A percentile compares a stretch with the other conserved stretches of the same genome.
phyloP scores from a whole-genome alignment of 2,888 invertebrate genomes.

The Mycalesis mineus region DNA sequence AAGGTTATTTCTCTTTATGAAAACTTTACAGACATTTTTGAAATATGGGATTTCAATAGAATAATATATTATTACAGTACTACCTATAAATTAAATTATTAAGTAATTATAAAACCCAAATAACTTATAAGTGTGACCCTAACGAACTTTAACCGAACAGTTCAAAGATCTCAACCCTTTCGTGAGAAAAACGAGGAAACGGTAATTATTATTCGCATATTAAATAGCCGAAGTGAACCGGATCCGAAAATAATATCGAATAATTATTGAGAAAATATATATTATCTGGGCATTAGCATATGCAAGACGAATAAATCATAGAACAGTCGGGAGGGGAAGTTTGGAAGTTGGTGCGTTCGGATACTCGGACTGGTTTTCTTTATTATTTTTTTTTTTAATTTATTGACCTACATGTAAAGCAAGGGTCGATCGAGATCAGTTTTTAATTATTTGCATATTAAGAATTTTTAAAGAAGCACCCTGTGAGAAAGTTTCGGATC shows the following conservation, averaged over 20 bases:
- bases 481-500: conserved; percentile 52
- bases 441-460: conserved; percentile 71
- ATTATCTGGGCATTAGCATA: conserved; percentile 54
- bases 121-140: conserved; percentile 14
- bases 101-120: background rate
- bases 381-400: conserved; percentile 52
- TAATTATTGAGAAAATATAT: conserved; percentile 45
- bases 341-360: conserved; percentile 42
- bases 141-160: conserved; percentile 16
- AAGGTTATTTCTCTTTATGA: no score
- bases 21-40: no score
- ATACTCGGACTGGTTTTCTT: conserved; percentile 54
- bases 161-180: conserved; percentile 56
- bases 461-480: conserved; percentile 42
- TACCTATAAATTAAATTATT: background rate
- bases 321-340: conserved; percentile 69
- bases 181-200: conserved; percentile 71
- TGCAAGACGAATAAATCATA: conserved; percentile 72
- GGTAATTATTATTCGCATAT: conserved; percentile 75
- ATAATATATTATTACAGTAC: no score
- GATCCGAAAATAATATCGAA: conserved; percentile 42
- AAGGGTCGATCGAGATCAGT: conserved; percentile 46
- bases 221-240: conserved; percentile 50
- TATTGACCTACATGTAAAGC: conserved; percentile 60
- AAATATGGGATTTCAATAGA: background rate